A percentile compares a stretch with the other conserved stretches of the same genome.
Conservation (phyloP, 2,113 vertebrate species). For the Acrocephalus arundinaceus region DNA sequence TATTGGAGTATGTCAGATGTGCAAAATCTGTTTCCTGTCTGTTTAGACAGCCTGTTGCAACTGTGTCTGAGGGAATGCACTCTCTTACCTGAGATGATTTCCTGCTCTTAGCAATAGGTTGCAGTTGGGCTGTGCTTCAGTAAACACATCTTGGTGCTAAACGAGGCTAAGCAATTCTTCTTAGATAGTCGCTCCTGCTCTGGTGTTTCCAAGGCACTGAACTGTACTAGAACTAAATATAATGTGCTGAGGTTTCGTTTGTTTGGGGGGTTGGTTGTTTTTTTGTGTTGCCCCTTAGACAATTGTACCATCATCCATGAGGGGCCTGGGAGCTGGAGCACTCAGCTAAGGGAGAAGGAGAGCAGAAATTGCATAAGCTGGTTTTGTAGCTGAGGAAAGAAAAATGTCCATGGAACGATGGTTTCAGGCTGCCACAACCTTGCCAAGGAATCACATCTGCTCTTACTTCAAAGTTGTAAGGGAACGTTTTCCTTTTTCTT, state of each 20-base stretch:
- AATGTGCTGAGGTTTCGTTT: neutral
- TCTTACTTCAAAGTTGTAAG: conserved; percentile 21
- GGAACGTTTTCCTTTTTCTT: neutral
- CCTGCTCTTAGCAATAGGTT: neutral
- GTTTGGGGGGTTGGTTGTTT: neutral
- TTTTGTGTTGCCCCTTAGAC: neutral
- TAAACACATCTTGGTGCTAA: neutral
- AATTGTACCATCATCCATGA: neutral
- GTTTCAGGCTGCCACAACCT: neutral
- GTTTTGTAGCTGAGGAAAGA: neutral
- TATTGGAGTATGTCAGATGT: neutral
- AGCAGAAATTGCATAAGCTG: neutral
- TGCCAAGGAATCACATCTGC: conserved; percentile 53
- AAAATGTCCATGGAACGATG: neutral
- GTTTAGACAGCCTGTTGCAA: neutral
- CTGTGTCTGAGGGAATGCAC: neutral
- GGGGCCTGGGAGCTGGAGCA: neutral
- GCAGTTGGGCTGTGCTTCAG: neutral
- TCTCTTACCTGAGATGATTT: neutral
- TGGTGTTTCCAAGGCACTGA: neutral
- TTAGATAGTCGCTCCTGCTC: neutral
- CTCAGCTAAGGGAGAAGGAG: neutral
- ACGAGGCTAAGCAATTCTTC: neutral
- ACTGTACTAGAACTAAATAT: neutral
- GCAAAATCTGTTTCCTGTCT: neutral